These are phyloP conservation scores for Glandiceps talaboti DNA, from an alignment of 53 echinoderm and acorn worm species.

Conservation along the genomic window DNA sequence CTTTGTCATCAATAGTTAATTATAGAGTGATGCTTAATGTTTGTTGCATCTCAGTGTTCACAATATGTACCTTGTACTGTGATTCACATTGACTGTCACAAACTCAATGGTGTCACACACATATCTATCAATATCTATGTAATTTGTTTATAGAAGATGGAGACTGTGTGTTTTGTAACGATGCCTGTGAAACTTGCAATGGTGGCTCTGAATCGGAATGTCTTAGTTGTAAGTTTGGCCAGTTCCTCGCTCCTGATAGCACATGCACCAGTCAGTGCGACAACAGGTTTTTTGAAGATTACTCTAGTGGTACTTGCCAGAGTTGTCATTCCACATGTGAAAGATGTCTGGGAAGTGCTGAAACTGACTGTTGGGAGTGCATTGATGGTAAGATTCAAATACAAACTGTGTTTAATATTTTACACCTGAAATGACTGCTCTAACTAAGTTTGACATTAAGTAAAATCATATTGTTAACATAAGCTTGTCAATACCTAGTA, in stretches of 20 bases:
- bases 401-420: too few relatives aligned
- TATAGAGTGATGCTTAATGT: too few relatives aligned
- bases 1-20: too few relatives aligned
- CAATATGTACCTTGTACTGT: too few relatives aligned
- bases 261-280: background rate
- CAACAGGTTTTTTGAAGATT: constrained; percentile 14
- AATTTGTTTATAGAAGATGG: background rate
- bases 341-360: background rate
- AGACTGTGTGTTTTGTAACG: background rate
- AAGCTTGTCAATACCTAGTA: too few relatives aligned
- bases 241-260: background rate
- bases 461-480: too few relatives aligned
- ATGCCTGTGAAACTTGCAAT: background rate
- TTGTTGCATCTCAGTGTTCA: too few relatives aligned
- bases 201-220: background rate
- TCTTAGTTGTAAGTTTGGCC: background rate
- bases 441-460: too few relatives aligned
- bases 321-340: constrained; percentile 1
- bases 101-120: too few relatives aligned
- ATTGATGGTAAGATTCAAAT: constrained; percentile 1
- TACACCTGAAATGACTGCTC: too few relatives aligned
- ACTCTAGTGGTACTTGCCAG: background rate
- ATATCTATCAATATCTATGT: too few relatives aligned
- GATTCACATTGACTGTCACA: too few relatives aligned
- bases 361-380: background rate